Percentiles rank a stretch among this genome's conserved stretches.
Conservation (phyloP, 2,888 invertebrate genomes). For the Ectemnius cavifrons region DNA sequence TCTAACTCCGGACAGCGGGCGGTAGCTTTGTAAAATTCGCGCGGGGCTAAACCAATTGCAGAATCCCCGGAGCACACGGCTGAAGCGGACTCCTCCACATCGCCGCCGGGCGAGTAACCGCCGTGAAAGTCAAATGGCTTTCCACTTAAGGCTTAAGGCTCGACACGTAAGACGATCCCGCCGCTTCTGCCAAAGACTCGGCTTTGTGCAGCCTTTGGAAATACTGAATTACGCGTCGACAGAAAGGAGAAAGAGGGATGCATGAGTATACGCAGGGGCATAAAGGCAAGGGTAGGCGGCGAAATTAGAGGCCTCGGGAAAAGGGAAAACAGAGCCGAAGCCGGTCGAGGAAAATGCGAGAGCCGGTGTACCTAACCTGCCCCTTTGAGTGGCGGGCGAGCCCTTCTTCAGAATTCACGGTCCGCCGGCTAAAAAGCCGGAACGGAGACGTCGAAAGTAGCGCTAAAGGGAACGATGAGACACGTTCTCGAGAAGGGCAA, state of each 20-base stretch:
- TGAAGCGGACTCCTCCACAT: too few relatives aligned
- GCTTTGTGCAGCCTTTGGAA: constrained; percentile 5
- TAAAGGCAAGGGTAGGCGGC: not conserved
- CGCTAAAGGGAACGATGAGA: not conserved
- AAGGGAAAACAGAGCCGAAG: not conserved
- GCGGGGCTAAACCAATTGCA: too few relatives aligned
- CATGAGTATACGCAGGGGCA: too few relatives aligned
- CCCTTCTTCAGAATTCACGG: constrained; percentile 37
- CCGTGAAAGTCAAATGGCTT: constrained; percentile 3
- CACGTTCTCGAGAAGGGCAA: not conserved
- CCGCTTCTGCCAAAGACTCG: not conserved
- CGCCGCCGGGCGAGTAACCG: not conserved
- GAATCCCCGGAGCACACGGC: too few relatives aligned
- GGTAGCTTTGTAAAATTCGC: too few relatives aligned
- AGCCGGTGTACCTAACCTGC: not conserved
- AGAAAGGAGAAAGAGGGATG: not conserved
- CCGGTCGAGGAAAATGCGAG: not conserved
- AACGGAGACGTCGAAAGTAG: constrained; percentile 7
- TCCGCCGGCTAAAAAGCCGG: constrained; percentile 27
- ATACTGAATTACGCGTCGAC: constrained; percentile 11
- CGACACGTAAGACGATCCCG: not conserved
- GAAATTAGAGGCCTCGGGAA: constrained; percentile 20
- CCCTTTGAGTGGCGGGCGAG: constrained; percentile 26
- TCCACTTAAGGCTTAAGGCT: not conserved
- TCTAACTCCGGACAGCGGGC: too few relatives aligned